phyloP scores from a whole-genome alignment of 37 sponge, comb jelly and placozoan species.

The Eunapius fragilis region DNA sequence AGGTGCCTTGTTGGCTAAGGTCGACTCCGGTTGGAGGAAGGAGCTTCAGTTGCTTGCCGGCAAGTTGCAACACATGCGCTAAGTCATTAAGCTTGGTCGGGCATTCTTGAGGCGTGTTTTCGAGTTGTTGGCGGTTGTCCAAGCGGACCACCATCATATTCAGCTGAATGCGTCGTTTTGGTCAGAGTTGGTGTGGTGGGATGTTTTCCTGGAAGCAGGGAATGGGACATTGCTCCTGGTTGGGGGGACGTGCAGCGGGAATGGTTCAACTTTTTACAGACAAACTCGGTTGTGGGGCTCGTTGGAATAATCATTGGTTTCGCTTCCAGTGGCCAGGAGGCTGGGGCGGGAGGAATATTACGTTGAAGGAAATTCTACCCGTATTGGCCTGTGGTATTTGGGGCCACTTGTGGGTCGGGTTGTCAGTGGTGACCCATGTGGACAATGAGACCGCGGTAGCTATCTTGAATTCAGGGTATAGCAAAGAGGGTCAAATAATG shows the following conservation, averaged over 20 bases:
- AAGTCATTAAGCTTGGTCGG: background rate
- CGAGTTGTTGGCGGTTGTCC: background rate
- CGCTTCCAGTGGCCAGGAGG: background rate
- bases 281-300: slow-evolving; percentile 6
- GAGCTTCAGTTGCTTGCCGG: slow-evolving; percentile 7
- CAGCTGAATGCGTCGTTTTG: background rate
- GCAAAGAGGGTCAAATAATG: slow-evolving; percentile 15
- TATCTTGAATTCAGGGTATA: slow-evolving; percentile 12
- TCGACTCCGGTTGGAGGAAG: background rate
- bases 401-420: slow-evolving; percentile 26
- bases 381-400: slow-evolving; percentile 2
- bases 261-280: background rate
- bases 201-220: background rate
- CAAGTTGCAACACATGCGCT: background rate
- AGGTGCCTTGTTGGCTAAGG: slow-evolving; percentile 1
- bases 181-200: slow-evolving; percentile 16
- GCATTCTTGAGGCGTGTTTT: slow-evolving; percentile 12
- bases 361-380: slow-evolving; percentile 5
- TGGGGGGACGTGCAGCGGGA: background rate
- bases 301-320: background rate
- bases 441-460: slow-evolving; percentile 41
- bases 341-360: background rate
- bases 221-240: slow-evolving; percentile 4
- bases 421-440: background rate
- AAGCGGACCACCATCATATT: background rate